Base-by-base conservation (phyloP, 2,113 vertebrate genomes). In the Meles meles region DNA sequence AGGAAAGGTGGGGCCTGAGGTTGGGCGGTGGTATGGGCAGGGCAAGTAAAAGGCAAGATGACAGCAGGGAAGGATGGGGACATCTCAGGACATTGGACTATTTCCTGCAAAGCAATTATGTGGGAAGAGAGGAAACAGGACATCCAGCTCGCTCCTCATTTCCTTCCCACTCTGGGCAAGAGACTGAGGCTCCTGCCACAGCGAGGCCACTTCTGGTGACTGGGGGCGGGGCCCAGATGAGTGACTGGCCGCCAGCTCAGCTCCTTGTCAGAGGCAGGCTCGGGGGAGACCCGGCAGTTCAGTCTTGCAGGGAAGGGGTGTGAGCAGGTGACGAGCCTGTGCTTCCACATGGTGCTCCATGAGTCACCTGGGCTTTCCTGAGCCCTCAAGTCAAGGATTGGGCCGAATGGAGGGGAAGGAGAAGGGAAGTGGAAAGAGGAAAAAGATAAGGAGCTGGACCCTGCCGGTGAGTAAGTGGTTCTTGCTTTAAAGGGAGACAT, bases 341-440 rank as follows among this genome's bases (percentile, higher is more conserved):
- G 23, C 55, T 39, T 59, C 81, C 44, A 79, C 82, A 69, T 11
- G 0, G 3, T 79, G 77, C 59, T 94, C 83, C 71, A 25, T 96
- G 92, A 98, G n/a, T 93, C 96, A 92, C 88, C 93, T 93, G 97
- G 94, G 95, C 84, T 98, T 98, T 98, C 95, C 88, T 87, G 69
- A 69, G 34, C 23, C 34, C 55, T 31, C 49, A 34, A 25, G 82
- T 67, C 89, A 55, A 88, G 93, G 80, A 88, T 11, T 47, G 85
- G 88, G 29, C 63, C 25, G 65, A 21, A 44, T 7, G 12, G 44
- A 90, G 39, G 49, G 72, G 47, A 31, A 42, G 74, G 52, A 79
- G 74, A 61, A 10, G 15, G 86, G 74, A 88, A 90, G 67, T 49
- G 87, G 61, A 34, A 72, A 81, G 80, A 74, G 94, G 86, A 52